Evolutionary conservation across 2,888 invertebrate genomes (phyloP).

Genomic region (Mylabris sibirica): DNA sequence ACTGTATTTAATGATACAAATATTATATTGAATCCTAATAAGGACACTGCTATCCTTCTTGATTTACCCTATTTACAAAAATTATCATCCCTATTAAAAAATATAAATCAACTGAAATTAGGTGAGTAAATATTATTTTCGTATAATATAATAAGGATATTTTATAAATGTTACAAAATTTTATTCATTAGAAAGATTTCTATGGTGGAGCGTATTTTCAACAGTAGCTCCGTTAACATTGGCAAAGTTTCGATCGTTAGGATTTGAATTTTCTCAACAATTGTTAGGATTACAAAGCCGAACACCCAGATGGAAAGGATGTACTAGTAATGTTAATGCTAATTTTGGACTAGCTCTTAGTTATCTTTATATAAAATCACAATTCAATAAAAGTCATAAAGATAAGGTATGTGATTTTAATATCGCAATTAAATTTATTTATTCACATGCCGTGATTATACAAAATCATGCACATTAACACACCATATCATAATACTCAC

Average conservation of each 20-base stretch:
- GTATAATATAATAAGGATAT: constrained; percentile 26
- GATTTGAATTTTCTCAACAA: constrained; percentile 71
- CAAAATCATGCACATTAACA: too few species aligned
- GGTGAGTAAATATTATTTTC: constrained; percentile 63
- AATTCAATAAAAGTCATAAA: constrained; percentile 68
- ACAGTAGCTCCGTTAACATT: constrained; percentile 70
- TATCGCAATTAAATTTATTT: background rate
- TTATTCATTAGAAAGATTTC: constrained; percentile 68
- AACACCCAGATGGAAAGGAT: constrained; percentile 71
- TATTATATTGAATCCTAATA: constrained; percentile 57
- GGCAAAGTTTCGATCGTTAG: constrained; percentile 66
- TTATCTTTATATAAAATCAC: constrained; percentile 68
- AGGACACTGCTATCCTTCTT: constrained; percentile 70
- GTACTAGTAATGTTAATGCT: constrained; percentile 69
- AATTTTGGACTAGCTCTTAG: constrained; percentile 74
- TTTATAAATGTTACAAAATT: constrained; percentile 33
- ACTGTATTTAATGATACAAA: constrained; percentile 68
- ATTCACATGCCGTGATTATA: too few species aligned
- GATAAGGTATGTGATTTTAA: constrained; percentile 62
- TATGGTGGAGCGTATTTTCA: constrained; percentile 76
- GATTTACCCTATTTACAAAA: constrained; percentile 73
- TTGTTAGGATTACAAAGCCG: constrained; percentile 71
- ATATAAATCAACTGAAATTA: constrained; percentile 65
- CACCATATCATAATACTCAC: too few species aligned
- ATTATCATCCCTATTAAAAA: constrained; percentile 64